These are phyloP conservation scores for Zosterops japonicus DNA, from an alignment of 2,113 vertebrate species.

Conservation along the genomic window DNA sequence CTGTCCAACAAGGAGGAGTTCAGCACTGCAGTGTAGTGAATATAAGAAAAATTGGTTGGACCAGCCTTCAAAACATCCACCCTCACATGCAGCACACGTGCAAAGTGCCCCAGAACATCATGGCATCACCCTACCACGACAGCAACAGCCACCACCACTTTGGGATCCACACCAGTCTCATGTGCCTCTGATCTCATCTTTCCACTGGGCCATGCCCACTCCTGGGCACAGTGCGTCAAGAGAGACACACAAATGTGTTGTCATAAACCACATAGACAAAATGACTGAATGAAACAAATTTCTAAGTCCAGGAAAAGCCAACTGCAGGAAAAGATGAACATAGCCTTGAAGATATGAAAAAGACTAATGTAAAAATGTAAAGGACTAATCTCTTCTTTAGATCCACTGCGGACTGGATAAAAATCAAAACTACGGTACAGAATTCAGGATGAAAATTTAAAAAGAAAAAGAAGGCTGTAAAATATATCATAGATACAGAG, in stretches of 20 bases:
- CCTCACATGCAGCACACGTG: accelerated
- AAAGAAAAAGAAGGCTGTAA: neutral
- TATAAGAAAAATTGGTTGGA: accelerated
- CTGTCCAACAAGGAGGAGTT: neutral
- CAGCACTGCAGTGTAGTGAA: neutral
- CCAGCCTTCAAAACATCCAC: neutral
- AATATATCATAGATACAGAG: neutral
- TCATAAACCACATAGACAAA: neutral
- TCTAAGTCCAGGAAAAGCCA: neutral
- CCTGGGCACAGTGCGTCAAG: neutral
- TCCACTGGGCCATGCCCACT: neutral
- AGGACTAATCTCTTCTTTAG: neutral
- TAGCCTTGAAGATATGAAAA: neutral
- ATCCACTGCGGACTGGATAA: neutral
- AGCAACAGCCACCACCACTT: neutral
- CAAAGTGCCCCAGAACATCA: neutral
- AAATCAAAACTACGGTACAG: neutral
- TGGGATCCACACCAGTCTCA: accelerated
- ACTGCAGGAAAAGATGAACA: neutral
- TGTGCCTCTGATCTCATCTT: neutral
- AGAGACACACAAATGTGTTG: neutral
- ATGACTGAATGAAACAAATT: neutral
- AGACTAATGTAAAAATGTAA: neutral
- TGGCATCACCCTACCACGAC: neutral
- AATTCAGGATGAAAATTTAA: neutral